Conservation (phyloP, 2,888 invertebrate genomes). For the Kryphioiulus occultus region DNA sequence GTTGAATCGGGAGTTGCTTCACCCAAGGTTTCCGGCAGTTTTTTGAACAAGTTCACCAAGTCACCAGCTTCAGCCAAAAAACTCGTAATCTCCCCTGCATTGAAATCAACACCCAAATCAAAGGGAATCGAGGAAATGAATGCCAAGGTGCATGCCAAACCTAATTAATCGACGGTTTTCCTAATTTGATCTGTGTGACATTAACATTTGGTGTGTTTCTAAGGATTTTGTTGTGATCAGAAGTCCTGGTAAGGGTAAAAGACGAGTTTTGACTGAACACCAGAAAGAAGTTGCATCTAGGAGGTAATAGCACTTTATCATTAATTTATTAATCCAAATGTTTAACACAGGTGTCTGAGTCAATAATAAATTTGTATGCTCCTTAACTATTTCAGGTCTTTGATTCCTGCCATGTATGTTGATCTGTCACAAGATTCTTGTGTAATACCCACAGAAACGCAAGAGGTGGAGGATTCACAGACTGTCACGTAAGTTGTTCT, state of each 20-base stretch:
- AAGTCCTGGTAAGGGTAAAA: not conserved
- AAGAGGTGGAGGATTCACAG: not conserved
- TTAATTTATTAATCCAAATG: not conserved
- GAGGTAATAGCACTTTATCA: not conserved
- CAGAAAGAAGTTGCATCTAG: not conserved
- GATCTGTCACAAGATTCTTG: conserved; percentile 20
- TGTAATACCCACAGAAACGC: not conserved
- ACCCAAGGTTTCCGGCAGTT: not conserved
- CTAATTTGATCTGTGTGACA: no score
- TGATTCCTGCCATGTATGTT: conserved; percentile 1
- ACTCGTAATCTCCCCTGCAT: not conserved
- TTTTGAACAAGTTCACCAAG: not conserved
- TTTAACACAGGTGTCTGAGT: not conserved
- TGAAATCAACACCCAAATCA: not conserved
- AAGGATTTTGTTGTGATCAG: not conserved
- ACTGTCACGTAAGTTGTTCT: not conserved
- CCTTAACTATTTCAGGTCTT: not conserved
- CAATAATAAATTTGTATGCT: not conserved
- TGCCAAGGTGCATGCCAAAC: not conserved
- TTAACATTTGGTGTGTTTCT: not conserved
- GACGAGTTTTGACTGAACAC: not conserved
- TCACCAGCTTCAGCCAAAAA: not conserved
- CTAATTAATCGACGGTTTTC: not conserved
- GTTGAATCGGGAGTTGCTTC: not conserved
- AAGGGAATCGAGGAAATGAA: conserved; percentile 11